Base-by-base conservation (phyloP, 2,113 vertebrate genomes). In the Onychostruthus taczanowskii region DNA sequence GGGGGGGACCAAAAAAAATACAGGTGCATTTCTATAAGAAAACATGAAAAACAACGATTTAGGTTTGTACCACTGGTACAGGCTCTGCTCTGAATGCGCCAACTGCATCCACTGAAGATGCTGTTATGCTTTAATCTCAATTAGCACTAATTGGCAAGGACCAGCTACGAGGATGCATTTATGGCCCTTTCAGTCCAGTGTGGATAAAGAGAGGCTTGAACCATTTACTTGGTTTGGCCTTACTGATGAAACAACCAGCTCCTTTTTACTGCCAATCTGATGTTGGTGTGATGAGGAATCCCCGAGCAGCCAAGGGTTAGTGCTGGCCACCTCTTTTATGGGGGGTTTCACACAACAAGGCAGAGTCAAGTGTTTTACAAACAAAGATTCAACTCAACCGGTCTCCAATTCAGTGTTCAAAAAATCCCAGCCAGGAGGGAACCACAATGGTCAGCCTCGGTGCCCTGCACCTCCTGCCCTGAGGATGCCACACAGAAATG, bases 191-290 rank as follows among this genome's bases (percentile, higher is more conserved):
- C 94, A 88, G 90, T 35, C 87, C 87, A 58, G 90, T n/a, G 70
- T 73, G 88, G 89, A 83, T 11, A 68, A 63, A 49, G 28, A 87
- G 79, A 94, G 91, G 87, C 75, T 72, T 68, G 31, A 92, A 92
- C 77, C 83, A 66, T 80, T 85, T 94, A 93, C 86, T 63, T 86
- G 85, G 87, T 70, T 90, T 83, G 56, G 52, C 59, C 91, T 87
- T 2, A 50, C 73, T 75, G 74, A 76, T 49, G 59, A 66, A 89
- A 64, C 90, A 56, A 78, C 44, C 23, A 20, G 24, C 46, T 86
- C 58, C 49, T 47, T 27, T 78, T 61, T 5, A 44, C 12, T 56
- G 85, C 58, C 62, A 31, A 2, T 33, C 21, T 58, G 74, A 69
- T 14, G 11, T 11, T 46, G 11, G 5, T 10, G 6, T 33, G 24